phyloP scores from a whole-genome alignment of 30 jellyfish, hydroid and myxozoan species.

The Turritopsis dohrnii region DNA sequence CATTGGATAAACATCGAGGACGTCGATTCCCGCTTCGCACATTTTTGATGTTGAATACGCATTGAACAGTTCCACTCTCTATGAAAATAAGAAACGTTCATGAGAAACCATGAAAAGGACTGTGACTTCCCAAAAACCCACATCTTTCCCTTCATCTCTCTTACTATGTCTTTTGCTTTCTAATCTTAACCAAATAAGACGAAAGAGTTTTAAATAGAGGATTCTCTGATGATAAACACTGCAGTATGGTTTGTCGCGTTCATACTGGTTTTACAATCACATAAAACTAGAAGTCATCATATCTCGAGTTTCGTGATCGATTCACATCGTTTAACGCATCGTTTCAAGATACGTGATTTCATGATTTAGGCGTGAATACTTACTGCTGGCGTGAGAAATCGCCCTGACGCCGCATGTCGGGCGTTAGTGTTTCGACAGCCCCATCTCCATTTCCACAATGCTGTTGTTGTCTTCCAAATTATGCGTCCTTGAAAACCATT shows the following conservation, averaged over 20 bases:
- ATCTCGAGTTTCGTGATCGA: too few relatives aligned
- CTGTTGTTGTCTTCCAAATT: slow-evolving; percentile 97
- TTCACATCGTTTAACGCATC: too few relatives aligned
- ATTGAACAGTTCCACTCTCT: slow-evolving; percentile 89
- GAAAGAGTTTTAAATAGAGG: neutral
- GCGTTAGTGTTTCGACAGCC: slow-evolving; percentile 87
- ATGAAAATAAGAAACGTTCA: too few relatives aligned
- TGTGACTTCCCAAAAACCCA: neutral
- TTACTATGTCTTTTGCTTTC: neutral
- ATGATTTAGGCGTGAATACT: too few relatives aligned
- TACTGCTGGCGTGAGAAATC: slow-evolving; percentile 94
- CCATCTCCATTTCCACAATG: slow-evolving; percentile 76
- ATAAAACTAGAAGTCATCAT: too few relatives aligned
- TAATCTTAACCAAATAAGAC: neutral
- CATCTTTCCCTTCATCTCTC: neutral
- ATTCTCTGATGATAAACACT: too few relatives aligned
- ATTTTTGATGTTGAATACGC: slow-evolving; percentile 84
- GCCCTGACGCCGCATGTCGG: slow-evolving; percentile 72
- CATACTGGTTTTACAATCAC: too few relatives aligned
- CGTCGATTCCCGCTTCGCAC: slow-evolving; percentile 86
- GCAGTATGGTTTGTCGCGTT: too few relatives aligned
- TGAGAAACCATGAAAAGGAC: too few relatives aligned
- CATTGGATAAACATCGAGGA: slow-evolving; percentile 87
- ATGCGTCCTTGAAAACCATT: slow-evolving; percentile 63
- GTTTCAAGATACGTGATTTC: too few relatives aligned